Conservation (phyloP, 2,888 invertebrate genomes). For the Lithosia quadra region DNA sequence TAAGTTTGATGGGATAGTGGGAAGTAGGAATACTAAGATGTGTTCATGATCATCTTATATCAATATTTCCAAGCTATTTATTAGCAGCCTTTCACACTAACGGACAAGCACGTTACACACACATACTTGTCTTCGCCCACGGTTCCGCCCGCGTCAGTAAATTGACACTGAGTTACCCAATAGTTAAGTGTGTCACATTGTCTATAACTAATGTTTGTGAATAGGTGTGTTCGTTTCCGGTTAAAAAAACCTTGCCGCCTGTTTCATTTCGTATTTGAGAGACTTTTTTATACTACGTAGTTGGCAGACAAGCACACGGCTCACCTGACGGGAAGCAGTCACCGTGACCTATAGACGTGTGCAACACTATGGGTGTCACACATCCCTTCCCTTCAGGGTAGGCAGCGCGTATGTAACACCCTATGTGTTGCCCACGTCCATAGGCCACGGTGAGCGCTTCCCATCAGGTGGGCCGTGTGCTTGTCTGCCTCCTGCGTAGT, state of each 20-base stretch:
- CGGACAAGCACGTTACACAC: background rate
- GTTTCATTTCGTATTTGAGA: background rate
- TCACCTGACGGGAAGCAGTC: too few relatives aligned
- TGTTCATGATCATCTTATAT: background rate
- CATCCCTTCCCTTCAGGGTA: too few relatives aligned
- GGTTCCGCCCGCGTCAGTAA: slow-evolving; percentile 36
- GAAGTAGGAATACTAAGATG: background rate
- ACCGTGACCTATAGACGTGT: too few relatives aligned
- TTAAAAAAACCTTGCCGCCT: too few relatives aligned
- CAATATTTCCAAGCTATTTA: background rate
- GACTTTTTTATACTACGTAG: background rate
- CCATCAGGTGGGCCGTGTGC: too few relatives aligned
- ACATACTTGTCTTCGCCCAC: slow-evolving; percentile 36
- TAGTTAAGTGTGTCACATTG: slow-evolving; percentile 19
- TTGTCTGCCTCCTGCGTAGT: too few relatives aligned
- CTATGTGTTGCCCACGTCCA: too few relatives aligned
- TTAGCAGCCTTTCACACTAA: background rate
- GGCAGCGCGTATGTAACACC: too few relatives aligned
- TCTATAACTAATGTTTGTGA: slow-evolving; percentile 6
- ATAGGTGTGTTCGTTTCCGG: slow-evolving; percentile 13
- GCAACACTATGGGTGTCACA: too few relatives aligned
- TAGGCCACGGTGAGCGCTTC: too few relatives aligned
- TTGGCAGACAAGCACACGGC: too few relatives aligned
- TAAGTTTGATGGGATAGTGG: too few relatives aligned
- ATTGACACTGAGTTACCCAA: slow-evolving; percentile 23